A percentile compares a stretch with the other conserved stretches of the same genome.
These are phyloP conservation scores for Apolygus lucorum DNA, from an alignment of 1,140 invertebrate species.

Conservation along the genomic window DNA sequence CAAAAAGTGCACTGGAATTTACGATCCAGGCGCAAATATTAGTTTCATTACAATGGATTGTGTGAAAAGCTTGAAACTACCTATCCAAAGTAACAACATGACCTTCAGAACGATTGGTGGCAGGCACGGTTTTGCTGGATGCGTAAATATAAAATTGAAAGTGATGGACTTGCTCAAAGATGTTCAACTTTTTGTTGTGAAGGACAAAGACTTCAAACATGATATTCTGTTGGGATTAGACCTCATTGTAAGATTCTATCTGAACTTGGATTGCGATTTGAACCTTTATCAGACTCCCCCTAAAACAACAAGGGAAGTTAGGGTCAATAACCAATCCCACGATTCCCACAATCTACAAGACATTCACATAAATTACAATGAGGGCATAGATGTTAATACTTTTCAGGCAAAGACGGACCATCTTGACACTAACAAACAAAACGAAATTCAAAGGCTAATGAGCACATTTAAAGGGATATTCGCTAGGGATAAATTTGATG, in stretches of 20 bases:
- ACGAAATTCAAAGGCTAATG: conserved; percentile 17
- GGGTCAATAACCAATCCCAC: conserved; percentile 27
- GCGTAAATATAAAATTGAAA: conserved; percentile 32
- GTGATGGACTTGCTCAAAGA: conserved; percentile 29
- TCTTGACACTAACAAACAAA: background rate
- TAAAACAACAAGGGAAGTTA: conserved; percentile 30
- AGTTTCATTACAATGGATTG: conserved; percentile 13
- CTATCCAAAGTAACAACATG: background rate
- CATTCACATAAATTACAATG: conserved; percentile 19
- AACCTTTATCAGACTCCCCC: conserved; percentile 29
- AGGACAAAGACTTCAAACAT: conserved; percentile 28
- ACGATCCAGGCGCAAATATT: conserved; percentile 18
- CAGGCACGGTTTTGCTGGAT: conserved; percentile 18
- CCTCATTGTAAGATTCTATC: conserved; percentile 29
- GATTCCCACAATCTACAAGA: conserved; percentile 31
- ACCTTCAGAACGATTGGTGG: conserved; percentile 18
- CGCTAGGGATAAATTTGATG: conserved; percentile 37
- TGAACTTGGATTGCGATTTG: conserved; percentile 31
- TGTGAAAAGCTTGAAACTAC: conserved; percentile 5
- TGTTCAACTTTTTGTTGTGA: conserved; percentile 28
- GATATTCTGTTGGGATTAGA: conserved; percentile 31
- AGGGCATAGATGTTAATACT: background rate
- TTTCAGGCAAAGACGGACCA: background rate
- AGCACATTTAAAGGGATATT: conserved; percentile 11
- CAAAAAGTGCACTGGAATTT: conserved; percentile 29